Conservation (phyloP, 2,797 vertebrate species). For the Crocidura indochinensis region DNA sequence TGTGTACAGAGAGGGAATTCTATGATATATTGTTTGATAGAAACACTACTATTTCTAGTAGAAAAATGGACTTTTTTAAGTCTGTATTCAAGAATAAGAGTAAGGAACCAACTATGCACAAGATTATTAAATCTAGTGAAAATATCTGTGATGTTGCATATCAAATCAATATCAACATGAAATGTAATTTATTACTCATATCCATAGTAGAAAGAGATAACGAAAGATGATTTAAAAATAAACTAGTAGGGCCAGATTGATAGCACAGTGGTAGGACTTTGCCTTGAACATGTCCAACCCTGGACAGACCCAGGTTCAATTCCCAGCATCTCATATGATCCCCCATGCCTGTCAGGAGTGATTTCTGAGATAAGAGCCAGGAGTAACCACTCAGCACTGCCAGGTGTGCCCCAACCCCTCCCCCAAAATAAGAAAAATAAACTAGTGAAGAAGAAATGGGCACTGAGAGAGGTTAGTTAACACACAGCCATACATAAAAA, state of each 20-base stretch:
- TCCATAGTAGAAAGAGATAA: neutral
- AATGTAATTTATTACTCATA: slow-evolving; percentile 53
- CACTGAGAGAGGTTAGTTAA: slow-evolving; percentile 35
- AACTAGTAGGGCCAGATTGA: too few species aligned
- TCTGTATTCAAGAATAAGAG: neutral
- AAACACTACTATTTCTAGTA: slow-evolving; percentile 47
- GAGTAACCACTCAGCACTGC: too few species aligned
- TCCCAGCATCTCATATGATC: too few species aligned
- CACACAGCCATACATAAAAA: slow-evolving; percentile 67
- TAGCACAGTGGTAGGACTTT: too few species aligned
- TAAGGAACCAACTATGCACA: slow-evolving; percentile 39
- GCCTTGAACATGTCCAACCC: too few species aligned
- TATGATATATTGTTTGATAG: neutral
- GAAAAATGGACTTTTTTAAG: slow-evolving; percentile 13
- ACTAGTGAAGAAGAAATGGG: slow-evolving; percentile 25
- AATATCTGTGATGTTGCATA: too few species aligned
- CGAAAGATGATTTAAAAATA: too few species aligned
- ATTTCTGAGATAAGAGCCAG: too few species aligned
- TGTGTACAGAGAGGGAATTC: too few species aligned
- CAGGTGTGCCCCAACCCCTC: too few species aligned
- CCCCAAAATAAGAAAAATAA: neutral
- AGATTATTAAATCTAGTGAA: slow-evolving; percentile 40
- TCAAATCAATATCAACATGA: slow-evolving; percentile 24
- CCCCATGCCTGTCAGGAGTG: too few species aligned
- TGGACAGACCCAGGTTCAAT: too few species aligned